A percentile compares a stretch with the other conserved stretches of the same genome.
Conservation (phyloP, 2,113 vertebrate species). For the Cyprinodon brontotheroides region DNA sequence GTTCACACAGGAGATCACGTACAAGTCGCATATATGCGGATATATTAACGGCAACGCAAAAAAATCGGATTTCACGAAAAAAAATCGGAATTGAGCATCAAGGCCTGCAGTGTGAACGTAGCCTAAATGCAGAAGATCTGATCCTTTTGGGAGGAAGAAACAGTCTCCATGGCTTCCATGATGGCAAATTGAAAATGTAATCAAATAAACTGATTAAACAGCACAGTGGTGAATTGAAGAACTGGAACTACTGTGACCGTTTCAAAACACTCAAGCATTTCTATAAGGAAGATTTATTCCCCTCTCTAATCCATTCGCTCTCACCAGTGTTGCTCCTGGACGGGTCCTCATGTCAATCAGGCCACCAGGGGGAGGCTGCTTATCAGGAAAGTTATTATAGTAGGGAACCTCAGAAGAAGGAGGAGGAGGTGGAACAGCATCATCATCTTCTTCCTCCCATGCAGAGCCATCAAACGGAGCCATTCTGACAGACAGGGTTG, state of each 20-base stretch:
- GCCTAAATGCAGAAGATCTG: not conserved
- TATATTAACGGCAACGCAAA: no score
- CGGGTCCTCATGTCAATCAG: slow-evolving; percentile 90
- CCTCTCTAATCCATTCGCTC: slow-evolving; percentile 22
- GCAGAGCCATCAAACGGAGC: slow-evolving; percentile 95
- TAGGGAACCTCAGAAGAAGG: slow-evolving; percentile 91
- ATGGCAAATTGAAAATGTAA: not conserved
- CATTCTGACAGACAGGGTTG: slow-evolving; percentile 81
- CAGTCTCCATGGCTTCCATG: not conserved
- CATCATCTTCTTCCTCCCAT: slow-evolving; percentile 94
- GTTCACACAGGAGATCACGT: no score
- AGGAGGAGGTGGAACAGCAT: slow-evolving; percentile 80
- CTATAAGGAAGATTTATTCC: not conserved
- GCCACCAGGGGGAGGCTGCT: slow-evolving; percentile 94
- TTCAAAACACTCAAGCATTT: not conserved
- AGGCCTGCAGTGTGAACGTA: no score
- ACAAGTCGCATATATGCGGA: no score
- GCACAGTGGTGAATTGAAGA: not conserved
- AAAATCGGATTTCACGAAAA: no score
- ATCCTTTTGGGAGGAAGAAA: not conserved
- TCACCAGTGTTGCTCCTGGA: slow-evolving; percentile 90
- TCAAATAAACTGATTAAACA: not conserved
- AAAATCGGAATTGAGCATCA: no score
- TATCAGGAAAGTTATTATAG: slow-evolving; percentile 97
- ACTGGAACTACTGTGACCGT: no score